phyloP scores from a whole-genome alignment of 2,888 invertebrate genomes.

The Trachelus stipa region DNA sequence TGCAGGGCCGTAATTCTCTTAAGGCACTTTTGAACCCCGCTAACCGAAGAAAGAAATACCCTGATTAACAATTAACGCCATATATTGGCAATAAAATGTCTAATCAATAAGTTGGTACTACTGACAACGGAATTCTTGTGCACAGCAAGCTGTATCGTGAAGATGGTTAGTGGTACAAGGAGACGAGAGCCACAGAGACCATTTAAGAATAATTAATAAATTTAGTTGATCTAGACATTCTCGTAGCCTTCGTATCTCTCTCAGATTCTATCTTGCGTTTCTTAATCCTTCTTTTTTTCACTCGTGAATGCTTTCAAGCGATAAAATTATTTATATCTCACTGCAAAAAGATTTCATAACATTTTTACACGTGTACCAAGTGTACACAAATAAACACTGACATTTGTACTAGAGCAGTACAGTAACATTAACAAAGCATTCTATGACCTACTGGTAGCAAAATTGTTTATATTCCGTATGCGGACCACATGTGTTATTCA shows the following conservation, averaged over 20 bases:
- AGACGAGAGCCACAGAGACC: background rate
- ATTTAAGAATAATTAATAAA: background rate
- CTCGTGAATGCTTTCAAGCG: background rate
- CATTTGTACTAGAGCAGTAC: background rate
- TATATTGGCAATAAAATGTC: background rate
- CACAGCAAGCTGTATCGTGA: background rate
- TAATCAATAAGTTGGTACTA: background rate
- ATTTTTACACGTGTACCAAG: background rate
- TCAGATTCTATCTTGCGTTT: background rate
- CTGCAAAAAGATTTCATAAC: background rate
- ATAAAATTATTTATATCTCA: background rate
- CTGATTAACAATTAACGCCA: background rate
- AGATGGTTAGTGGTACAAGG: background rate
- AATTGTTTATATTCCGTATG: background rate
- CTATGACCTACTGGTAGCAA: background rate
- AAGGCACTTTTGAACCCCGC: background rate
- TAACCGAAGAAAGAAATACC: background rate
- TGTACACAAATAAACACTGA: background rate
- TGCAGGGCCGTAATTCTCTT: background rate
- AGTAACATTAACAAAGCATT: background rate
- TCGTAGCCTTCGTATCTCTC: background rate
- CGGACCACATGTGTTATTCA: background rate
- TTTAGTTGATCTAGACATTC: background rate
- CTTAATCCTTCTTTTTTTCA: background rate
- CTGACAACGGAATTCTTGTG: background rate